Percentiles rank a stretch among this genome's conserved stretches.
Conservation (phyloP, 2,113 vertebrate genomes). For the Vulpes lagopus region DNA sequence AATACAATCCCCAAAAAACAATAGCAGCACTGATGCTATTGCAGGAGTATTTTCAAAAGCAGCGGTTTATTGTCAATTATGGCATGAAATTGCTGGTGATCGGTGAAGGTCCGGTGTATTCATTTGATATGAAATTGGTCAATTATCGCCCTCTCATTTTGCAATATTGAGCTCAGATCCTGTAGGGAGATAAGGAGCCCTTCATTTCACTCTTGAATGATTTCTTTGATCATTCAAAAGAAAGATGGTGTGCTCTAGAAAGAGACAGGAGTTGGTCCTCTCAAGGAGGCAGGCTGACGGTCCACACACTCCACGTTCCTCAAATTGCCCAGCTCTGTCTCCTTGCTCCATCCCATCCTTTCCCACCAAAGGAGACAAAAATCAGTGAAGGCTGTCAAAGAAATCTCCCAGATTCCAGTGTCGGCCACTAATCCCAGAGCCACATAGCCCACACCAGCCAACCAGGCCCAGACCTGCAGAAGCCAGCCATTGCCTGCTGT, state of each 20-base stretch:
- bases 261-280: neutral
- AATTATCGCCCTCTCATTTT: neutral
- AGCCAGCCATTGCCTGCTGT: fast-evolving
- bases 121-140: conserved; percentile 32
- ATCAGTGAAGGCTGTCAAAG: fast-evolving
- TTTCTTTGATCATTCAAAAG: neutral
- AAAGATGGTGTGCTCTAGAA: neutral
- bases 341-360: neutral
- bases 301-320: neutral
- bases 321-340: neutral
- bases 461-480: no score
- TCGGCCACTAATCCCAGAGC: neutral
- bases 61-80: conserved; percentile 12
- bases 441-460: no score
- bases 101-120: neutral
- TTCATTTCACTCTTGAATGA: conserved; percentile 42
- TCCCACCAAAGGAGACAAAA: neutral
- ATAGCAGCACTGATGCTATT: neutral
- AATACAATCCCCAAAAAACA: neutral
- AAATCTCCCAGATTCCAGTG: neutral
- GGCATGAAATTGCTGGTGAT: conserved; percentile 50
- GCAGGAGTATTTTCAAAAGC: neutral
- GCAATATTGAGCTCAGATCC: neutral
- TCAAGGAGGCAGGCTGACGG: neutral
- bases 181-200: neutral